Evolutionary conservation across 2,113 vertebrate species (phyloP), one percentile per base, ranked within the genome.

Genomic region (Centropus unirufus): DNA sequence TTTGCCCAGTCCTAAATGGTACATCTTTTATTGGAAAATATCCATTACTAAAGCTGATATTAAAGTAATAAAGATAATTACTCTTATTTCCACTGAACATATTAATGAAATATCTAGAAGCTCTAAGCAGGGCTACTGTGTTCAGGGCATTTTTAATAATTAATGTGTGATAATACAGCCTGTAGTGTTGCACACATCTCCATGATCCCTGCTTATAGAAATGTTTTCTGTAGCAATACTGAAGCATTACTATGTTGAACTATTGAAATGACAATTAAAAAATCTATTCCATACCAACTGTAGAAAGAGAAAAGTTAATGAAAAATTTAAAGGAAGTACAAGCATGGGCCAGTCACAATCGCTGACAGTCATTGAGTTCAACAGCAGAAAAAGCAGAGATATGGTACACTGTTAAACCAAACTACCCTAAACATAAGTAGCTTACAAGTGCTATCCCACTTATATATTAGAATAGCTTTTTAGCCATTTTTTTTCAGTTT

Each of bases 111-210:
- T 84, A 81, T 75, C 81, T 49, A 57, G 74, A 75, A 91, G 36
- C 67, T 87, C 52, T 75, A 61, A 87, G 44, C 42, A 85, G 12
- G 16, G 8, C 59, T 91, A 61, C n/a, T 42, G 40, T 47, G 44
- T 89, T 89, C 70, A 64, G 81, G 87, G 81, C 36, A 85, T 87
- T 92, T 95, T 95, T 84, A 93, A 95, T 97, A 82, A 93, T 96
- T 95, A 87, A 95, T 76, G 14, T 57, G 27, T 87, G 64, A 92
- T 92, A 92, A 68, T n/a, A 79, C 30, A 90, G 76, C 30, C 77
- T 42, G 32, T 70, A 49, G 18, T 81, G 39, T 59, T 77, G 34
- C 83, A 90, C 51, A 66, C 47, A 55, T 70, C 66, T 78, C 12
- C 57, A 30, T 70, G 40, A 86, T 88, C 49, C 77, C 27, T 83